Evolutionary conservation across 2,888 invertebrate genomes (phyloP).

Genomic region (Arctia plantaginis): DNA sequence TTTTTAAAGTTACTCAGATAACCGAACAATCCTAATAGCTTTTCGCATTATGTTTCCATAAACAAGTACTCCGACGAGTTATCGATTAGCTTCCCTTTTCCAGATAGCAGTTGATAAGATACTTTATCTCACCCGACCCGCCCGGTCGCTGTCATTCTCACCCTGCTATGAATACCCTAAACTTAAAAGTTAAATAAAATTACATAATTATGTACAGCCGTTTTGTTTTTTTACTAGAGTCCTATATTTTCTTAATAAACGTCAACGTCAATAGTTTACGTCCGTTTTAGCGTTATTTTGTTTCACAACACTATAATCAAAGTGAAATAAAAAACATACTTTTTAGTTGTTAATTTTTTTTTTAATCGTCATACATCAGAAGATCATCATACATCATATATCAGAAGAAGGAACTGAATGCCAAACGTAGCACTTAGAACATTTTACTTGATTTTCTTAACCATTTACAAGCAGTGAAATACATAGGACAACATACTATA

Average conservation of each 20-base stretch:
- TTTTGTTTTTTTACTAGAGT: too few relatives aligned
- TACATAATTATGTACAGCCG: too few relatives aligned
- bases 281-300: neutral
- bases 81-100: slow-evolving; percentile 75
- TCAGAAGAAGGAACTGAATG: neutral
- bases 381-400: too few relatives aligned
- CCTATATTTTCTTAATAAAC: neutral
- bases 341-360: too few relatives aligned
- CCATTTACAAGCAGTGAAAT: slow-evolving; percentile 1
- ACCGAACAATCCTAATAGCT: slow-evolving; percentile 36
- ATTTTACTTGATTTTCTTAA: neutral
- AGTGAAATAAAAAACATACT: neutral
- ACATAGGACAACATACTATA: neutral
- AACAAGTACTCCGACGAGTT: slow-evolving; percentile 55
- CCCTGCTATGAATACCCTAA: slow-evolving; percentile 33
- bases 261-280: neutral
- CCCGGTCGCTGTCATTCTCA: slow-evolving; percentile 61
- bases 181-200: too few relatives aligned
- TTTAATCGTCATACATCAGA: too few relatives aligned
- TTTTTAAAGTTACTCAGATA: slow-evolving; percentile 30
- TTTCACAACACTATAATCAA: neutral
- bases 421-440: neutral
- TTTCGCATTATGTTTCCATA: slow-evolving; percentile 48
- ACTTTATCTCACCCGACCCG: slow-evolving; percentile 70
- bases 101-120: slow-evolving; percentile 77